phyloP scores from a whole-genome alignment of 2,888 invertebrate genomes.

The Synanthedon tipuliformis region DNA sequence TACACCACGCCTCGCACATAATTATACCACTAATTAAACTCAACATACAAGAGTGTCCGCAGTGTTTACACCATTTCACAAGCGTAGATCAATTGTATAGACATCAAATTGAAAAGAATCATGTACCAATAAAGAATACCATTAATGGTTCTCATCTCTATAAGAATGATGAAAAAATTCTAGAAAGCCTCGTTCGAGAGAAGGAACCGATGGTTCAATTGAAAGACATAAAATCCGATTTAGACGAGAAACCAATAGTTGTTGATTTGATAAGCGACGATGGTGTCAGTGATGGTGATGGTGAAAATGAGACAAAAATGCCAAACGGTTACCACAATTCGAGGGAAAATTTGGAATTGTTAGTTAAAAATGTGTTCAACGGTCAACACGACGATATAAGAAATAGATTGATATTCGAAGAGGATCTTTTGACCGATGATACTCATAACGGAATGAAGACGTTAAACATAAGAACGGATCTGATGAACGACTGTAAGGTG shows the following conservation, averaged over 20 bases:
- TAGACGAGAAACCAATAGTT: not conserved
- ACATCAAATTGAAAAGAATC: slow-evolving; percentile 17
- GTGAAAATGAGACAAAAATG: not conserved
- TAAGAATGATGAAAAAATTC: not conserved
- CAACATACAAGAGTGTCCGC: slow-evolving; percentile 12
- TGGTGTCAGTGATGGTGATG: not conserved
- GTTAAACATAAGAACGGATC: slow-evolving; percentile 3
- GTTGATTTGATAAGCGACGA: not conserved
- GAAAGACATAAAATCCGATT: not conserved
- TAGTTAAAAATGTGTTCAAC: not conserved
- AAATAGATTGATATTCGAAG: slow-evolving; percentile 17
- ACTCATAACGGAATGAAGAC: not conserved
- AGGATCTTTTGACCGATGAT: slow-evolving; percentile 8
- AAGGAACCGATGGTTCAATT: not conserved
- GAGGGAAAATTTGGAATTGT: not conserved
- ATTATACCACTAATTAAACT: slow-evolving; percentile 29
- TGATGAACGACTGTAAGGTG: slow-evolving; percentile 9
- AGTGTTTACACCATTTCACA: slow-evolving; percentile 19
- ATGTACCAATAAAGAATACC: not conserved
- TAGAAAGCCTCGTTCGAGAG: not conserved
- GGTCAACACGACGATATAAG: not conserved
- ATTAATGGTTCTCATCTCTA: too few species aligned
- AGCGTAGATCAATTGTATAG: slow-evolving; percentile 12
- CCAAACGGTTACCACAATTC: not conserved
- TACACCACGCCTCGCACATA: slow-evolving; percentile 31